Evolutionary conservation across 2,888 invertebrate species (phyloP).

Genomic region (Erebia palarica): DNA sequence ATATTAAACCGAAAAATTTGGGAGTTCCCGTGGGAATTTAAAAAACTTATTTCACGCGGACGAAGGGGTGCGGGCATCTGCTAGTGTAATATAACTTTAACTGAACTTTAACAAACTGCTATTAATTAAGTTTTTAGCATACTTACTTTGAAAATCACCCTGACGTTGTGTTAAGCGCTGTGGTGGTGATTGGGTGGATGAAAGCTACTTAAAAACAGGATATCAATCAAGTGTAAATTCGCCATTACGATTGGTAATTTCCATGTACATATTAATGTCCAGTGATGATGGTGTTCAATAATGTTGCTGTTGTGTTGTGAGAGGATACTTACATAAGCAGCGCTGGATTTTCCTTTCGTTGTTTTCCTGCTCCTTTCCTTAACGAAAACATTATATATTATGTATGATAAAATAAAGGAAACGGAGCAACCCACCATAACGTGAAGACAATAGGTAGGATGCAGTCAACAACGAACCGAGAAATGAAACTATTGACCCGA

Average conservation of each 20-base stretch:
- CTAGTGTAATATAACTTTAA: no score
- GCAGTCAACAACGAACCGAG: slow-evolving; percentile 10
- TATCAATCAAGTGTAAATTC: no score
- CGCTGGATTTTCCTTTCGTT: neutral
- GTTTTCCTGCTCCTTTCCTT: neutral
- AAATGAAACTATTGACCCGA: slow-evolving; percentile 29
- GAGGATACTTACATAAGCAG: neutral
- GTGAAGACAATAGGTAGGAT: neutral
- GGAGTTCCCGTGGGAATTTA: no score
- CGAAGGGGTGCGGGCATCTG: no score
- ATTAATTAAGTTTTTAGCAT: no score
- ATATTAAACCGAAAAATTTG: no score
- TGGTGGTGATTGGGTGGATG: no score
- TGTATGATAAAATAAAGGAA: neutral
- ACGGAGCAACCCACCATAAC: neutral
- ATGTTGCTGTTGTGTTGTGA: neutral
- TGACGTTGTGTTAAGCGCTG: no score
- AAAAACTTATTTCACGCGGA: no score
- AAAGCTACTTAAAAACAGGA: no score
- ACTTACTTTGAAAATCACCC: no score
- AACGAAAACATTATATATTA: neutral
- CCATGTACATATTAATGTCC: neutral
- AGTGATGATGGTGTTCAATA: neutral
- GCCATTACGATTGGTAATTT: neutral
- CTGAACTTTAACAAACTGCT: no score